Evolutionary conservation across 2,888 invertebrate species (phyloP).

Genomic region (Campaea margaritaria): DNA sequence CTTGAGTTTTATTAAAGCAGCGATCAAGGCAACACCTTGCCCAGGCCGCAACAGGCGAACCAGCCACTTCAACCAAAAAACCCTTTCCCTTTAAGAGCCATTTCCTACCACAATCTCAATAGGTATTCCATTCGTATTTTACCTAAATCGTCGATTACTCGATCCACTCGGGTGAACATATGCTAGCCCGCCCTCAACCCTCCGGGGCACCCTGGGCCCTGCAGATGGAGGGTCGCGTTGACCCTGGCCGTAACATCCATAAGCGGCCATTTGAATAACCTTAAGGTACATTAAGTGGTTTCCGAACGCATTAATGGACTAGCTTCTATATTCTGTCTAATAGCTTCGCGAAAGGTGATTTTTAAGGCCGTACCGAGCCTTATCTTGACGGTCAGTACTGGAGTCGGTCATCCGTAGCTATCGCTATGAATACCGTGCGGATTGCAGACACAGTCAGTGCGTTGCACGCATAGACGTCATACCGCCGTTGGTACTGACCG

Average conservation of each 20-base stretch:
- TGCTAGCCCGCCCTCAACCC: slow-evolving; percentile 28
- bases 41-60: not conserved
- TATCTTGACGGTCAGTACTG: too few relatives aligned
- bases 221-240: slow-evolving; percentile 11
- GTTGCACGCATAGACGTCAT: too few relatives aligned
- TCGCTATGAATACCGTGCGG: too few relatives aligned
- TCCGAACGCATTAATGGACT: slow-evolving; percentile 11
- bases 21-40: slow-evolving; percentile 2
- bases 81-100: slow-evolving; percentile 17
- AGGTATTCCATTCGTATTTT: slow-evolving; percentile 37
- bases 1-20: not conserved
- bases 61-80: slow-evolving; percentile 8
- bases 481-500: too few relatives aligned
- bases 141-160: slow-evolving; percentile 36
- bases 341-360: not conserved
- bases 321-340: not conserved
- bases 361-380: too few relatives aligned
- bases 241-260: slow-evolving; percentile 12
- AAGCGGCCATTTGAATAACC: slow-evolving; percentile 36
- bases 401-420: too few relatives aligned
- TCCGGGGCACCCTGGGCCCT: slow-evolving; percentile 3
- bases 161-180: slow-evolving; percentile 34
- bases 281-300: slow-evolving; percentile 35
- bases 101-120: slow-evolving; percentile 22
- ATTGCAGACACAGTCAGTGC: too few relatives aligned